phyloP scores from a whole-genome alignment of 2,797 vertebrate species.

The Onychomys arenicola region DNA sequence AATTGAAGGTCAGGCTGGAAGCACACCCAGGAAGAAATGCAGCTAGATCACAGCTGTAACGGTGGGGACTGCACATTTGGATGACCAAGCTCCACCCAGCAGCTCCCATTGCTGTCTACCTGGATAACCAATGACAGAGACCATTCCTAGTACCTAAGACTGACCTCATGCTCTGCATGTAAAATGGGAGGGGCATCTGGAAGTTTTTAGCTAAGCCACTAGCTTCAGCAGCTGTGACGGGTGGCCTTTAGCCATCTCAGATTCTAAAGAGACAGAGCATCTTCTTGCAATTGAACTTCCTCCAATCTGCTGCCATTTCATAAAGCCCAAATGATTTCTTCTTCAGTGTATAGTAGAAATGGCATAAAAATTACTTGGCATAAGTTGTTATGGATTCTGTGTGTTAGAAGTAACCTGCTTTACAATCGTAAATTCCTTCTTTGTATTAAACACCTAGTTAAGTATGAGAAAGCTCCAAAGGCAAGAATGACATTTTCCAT shows the following conservation, averaged over 20 bases:
- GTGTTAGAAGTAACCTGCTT: neutral
- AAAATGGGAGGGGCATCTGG: neutral
- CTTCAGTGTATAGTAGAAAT: neutral
- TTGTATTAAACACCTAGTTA: neutral
- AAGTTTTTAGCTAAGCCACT: conserved; percentile 20
- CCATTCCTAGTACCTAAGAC: neutral
- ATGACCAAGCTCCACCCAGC: accelerated
- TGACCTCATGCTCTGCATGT: neutral
- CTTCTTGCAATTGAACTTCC: neutral
- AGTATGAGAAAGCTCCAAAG: neutral
- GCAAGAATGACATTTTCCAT: neutral
- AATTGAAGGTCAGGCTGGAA: neutral
- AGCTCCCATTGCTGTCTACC: neutral
- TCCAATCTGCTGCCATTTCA: neutral
- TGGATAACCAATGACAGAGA: no score
- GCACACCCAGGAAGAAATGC: neutral
- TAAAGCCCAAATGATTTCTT: neutral
- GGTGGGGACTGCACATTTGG: neutral
- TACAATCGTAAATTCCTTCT: neutral
- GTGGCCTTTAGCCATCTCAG: neutral
- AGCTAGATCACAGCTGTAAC: neutral
- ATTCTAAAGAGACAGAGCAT: neutral
- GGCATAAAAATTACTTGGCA: neutral
- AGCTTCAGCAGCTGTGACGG: neutral
- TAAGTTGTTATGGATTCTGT: neutral